Percentiles rank a stretch among this genome's conserved stretches.
Evolutionary conservation across 2,888 invertebrate genomes (phyloP).

Genomic region (Acrobasis consociella): DNA sequence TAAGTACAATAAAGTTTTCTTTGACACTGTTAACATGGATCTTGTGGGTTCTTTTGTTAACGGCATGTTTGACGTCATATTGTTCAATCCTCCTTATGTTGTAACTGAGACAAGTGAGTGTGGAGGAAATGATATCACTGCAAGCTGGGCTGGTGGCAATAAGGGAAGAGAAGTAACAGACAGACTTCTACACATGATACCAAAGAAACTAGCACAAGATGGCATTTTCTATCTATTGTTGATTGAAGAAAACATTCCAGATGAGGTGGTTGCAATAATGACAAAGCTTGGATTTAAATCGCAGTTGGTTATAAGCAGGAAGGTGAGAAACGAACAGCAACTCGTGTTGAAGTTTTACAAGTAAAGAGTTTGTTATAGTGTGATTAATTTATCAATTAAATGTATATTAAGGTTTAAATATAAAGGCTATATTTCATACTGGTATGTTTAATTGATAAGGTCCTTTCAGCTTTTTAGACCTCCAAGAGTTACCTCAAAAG

Average conservation of each 20-base stretch:
- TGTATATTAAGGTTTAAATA: slow-evolving; percentile 36
- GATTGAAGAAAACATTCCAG: slow-evolving; percentile 93
- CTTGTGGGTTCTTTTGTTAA: slow-evolving; percentile 81
- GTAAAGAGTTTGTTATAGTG: slow-evolving; percentile 35
- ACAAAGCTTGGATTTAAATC: slow-evolving; percentile 81
- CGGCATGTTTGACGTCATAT: slow-evolving; percentile 89
- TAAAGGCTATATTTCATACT: slow-evolving; percentile 30
- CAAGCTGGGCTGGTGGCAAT: slow-evolving; percentile 91
- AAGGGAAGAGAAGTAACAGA: slow-evolving; percentile 90
- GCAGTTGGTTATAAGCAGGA: slow-evolving; percentile 86
- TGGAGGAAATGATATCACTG: slow-evolving; percentile 74
- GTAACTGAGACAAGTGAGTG: slow-evolving; percentile 91
- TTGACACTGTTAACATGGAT: slow-evolving; percentile 87
- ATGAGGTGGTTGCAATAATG: slow-evolving; percentile 86
- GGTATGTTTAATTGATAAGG: slow-evolving; percentile 29
- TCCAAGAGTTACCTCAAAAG: too few species aligned
- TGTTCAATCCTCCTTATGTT: slow-evolving; percentile 99
- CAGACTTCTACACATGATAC: slow-evolving; percentile 86
- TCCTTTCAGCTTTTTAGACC: not conserved
- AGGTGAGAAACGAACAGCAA: slow-evolving; percentile 93
- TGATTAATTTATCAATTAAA: slow-evolving; percentile 35
- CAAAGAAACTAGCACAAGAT: slow-evolving; percentile 85
- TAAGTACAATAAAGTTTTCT: slow-evolving; percentile 83
- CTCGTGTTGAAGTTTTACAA: slow-evolving; percentile 87
- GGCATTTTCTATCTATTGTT: slow-evolving; percentile 95